These are phyloP conservation scores for Ictidomys tridecemlineatus DNA, from an alignment of 2,113 vertebrate species.

Conservation along the genomic window DNA sequence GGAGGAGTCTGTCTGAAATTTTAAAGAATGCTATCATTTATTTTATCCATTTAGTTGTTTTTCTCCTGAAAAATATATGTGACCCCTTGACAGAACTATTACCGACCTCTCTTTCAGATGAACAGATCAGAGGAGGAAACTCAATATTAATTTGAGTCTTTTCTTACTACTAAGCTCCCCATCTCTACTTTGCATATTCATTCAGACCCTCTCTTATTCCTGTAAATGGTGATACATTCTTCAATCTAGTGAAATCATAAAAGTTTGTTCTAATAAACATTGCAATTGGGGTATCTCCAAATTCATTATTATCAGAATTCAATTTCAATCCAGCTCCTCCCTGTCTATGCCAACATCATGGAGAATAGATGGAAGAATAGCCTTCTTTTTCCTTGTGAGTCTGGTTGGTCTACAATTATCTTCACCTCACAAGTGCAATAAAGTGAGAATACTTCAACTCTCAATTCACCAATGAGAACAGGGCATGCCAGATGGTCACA, in stretches of 20 bases:
- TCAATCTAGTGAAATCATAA: not conserved
- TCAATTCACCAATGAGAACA: not conserved
- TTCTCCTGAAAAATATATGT: not conserved
- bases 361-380: not conserved
- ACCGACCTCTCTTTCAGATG: not conserved
- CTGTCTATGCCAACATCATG: not conserved
- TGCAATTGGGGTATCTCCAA: not conserved
- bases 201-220: not conserved
- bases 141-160: not conserved
- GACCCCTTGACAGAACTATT: not conserved
- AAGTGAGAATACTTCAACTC: not conserved
- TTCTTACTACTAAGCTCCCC: not conserved
- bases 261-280: not conserved
- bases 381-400: not conserved
- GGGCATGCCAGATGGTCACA: not conserved
- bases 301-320: not conserved
- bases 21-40: not conserved
- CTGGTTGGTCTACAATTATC: not conserved
- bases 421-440: not conserved
- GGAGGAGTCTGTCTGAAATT: not conserved
- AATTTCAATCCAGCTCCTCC: not conserved
- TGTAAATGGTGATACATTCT: not conserved
- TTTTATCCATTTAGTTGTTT: not conserved
- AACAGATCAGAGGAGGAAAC: not conserved
- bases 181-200: not conserved